Conservation (phyloP, 2,888 invertebrate genomes). For the Magallana nippona region DNA sequence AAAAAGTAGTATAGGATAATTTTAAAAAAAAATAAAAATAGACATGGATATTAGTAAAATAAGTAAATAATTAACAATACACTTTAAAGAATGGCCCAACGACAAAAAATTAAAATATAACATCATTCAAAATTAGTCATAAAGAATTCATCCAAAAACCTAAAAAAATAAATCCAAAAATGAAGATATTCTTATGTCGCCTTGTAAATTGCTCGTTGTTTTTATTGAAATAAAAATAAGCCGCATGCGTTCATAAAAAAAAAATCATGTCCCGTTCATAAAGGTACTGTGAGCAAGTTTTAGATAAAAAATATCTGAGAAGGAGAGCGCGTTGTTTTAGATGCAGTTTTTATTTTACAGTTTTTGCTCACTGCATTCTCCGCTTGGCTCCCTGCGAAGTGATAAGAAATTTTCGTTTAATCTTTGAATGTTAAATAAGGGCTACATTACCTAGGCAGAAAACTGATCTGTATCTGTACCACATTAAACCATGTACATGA, state of each 20-base stretch:
- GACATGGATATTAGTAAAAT: too few relatives aligned
- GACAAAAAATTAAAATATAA: too few relatives aligned
- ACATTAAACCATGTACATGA: constrained; percentile 5
- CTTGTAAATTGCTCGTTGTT: too few relatives aligned
- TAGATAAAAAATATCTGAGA: not conserved
- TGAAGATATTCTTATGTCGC: too few relatives aligned
- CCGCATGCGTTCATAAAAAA: not conserved
- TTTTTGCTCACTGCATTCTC: constrained; percentile 26
- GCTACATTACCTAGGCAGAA: constrained; percentile 24
- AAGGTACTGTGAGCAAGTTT: not conserved
- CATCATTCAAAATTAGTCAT: too few relatives aligned
- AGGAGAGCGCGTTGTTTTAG: not conserved
- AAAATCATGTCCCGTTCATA: not conserved
- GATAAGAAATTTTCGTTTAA: constrained; percentile 28
- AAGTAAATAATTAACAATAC: too few relatives aligned
- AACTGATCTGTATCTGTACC: not conserved
- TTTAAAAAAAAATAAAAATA: too few relatives aligned
- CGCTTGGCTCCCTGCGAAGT: constrained; percentile 7
- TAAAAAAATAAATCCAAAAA: too few relatives aligned
- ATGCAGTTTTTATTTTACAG: not conserved
- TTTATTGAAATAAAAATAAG: too few relatives aligned
- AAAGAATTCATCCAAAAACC: too few relatives aligned
- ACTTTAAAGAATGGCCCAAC: too few relatives aligned
- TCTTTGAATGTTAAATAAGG: constrained; percentile 35
- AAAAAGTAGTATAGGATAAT: too few relatives aligned